phyloP scores from a whole-genome alignment of 2,113 vertebrate species.

The Cyanoliseus patagonus region DNA sequence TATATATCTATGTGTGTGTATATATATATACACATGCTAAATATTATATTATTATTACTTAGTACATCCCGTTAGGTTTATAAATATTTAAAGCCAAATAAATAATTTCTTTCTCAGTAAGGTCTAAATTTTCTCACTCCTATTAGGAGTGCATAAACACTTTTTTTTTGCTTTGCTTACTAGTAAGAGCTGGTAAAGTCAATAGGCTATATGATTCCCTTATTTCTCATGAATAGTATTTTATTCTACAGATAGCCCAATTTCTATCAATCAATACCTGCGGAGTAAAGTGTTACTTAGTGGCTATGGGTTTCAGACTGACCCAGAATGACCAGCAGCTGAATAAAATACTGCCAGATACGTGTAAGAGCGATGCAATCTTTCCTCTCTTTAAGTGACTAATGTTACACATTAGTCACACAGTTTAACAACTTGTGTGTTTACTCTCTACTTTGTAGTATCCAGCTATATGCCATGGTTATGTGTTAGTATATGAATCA shows the following conservation, averaged over 20 bases:
- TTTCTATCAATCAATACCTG: background rate
- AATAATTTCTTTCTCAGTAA: background rate
- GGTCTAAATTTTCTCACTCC: background rate
- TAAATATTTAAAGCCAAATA: slow-evolving; percentile 36
- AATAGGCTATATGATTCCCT: background rate
- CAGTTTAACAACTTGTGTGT: background rate
- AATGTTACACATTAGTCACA: background rate
- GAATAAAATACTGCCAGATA: background rate
- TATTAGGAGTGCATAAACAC: background rate
- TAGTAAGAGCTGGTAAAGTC: background rate
- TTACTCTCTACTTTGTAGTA: background rate
- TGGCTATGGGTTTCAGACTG: background rate
- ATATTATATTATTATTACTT: slow-evolving; percentile 9
- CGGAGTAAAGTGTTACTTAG: background rate
- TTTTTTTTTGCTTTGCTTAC: background rate
- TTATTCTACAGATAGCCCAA: background rate
- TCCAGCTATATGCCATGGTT: background rate
- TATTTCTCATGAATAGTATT: background rate
- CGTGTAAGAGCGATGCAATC: background rate
- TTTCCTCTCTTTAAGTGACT: background rate
- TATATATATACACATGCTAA: background rate
- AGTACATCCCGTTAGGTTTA: background rate
- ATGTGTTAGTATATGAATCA: background rate
- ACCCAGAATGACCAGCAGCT: background rate
- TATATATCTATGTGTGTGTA: background rate